These are phyloP conservation scores for Bruchidius siliquastri DNA, from an alignment of 2,888 invertebrate species.

Conservation along the genomic window DNA sequence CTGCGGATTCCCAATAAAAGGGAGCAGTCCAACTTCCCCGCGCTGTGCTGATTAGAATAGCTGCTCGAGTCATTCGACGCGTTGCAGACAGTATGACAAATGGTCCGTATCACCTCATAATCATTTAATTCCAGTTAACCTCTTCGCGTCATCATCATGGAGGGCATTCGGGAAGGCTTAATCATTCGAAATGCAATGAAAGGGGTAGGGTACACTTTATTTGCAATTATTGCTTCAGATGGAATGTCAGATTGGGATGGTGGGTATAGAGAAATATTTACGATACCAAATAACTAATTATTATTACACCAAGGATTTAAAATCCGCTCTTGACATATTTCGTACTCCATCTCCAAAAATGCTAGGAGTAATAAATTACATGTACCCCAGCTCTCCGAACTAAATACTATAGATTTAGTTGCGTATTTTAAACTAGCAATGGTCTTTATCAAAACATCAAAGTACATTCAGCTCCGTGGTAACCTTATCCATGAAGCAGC, in stretches of 20 bases:
- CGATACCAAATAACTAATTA: too few relatives aligned
- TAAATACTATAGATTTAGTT: too few relatives aligned
- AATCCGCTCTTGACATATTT: too few relatives aligned
- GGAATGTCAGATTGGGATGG: neutral
- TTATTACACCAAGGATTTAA: too few relatives aligned
- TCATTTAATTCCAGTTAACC: constrained; percentile 50
- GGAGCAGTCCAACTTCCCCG: constrained; percentile 3
- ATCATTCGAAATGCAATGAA: constrained; percentile 14
- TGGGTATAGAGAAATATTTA: neutral
- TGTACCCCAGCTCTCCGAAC: too few relatives aligned
- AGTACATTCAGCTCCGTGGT: too few relatives aligned
- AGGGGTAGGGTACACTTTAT: neutral
- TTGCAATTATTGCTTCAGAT: neutral
- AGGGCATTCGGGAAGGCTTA: constrained; percentile 30
- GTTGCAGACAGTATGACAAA: constrained; percentile 46
- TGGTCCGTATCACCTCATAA: constrained; percentile 48
- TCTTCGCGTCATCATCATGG: constrained; percentile 41
- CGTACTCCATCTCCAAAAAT: too few relatives aligned
- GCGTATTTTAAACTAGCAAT: too few relatives aligned
- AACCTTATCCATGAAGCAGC: too few relatives aligned
- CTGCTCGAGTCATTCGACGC: constrained; percentile 19
- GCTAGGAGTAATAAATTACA: too few relatives aligned
- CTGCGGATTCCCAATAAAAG: constrained; percentile 8
- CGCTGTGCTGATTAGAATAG: constrained; percentile 15
- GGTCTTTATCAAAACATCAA: too few relatives aligned